These are phyloP conservation scores for Pandemis cinnamomeana DNA, from an alignment of 2,888 invertebrate genomes.

Conservation along the genomic window DNA sequence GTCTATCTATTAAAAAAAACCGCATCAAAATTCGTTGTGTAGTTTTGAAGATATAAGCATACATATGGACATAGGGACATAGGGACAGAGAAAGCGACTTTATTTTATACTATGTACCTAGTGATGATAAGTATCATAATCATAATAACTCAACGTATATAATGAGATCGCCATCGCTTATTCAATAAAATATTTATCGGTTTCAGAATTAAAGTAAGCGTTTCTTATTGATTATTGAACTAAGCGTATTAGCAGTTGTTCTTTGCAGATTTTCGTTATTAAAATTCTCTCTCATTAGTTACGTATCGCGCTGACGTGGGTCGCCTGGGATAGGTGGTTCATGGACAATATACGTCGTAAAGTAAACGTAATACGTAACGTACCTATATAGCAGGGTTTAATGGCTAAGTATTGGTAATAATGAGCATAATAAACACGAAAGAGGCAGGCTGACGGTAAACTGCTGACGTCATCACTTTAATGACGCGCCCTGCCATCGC, in stretches of 20 bases:
- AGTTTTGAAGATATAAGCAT: too few species aligned
- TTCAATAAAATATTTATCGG: too few species aligned
- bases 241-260: background rate
- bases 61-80: too few species aligned
- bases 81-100: too few species aligned
- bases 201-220: background rate
- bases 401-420: slow-evolving; percentile 55
- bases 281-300: background rate
- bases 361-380: slow-evolving; percentile 43
- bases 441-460: slow-evolving; percentile 48
- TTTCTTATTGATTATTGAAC: background rate
- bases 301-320: background rate
- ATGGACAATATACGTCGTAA: slow-evolving; percentile 23
- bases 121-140: background rate
- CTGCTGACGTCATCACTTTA: slow-evolving; percentile 62
- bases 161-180: too few species aligned
- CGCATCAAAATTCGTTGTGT: too few species aligned
- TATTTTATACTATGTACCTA: too few species aligned
- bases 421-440: slow-evolving; percentile 54
- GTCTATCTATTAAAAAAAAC: too few species aligned
- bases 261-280: background rate
- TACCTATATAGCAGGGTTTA: slow-evolving; percentile 46
- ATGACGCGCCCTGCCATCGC: slow-evolving; percentile 58
- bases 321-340: background rate
- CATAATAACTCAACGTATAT: too few species aligned